phyloP scores from a whole-genome alignment of 1,140 invertebrate genomes.

The Sycophaga agraensis region DNA sequence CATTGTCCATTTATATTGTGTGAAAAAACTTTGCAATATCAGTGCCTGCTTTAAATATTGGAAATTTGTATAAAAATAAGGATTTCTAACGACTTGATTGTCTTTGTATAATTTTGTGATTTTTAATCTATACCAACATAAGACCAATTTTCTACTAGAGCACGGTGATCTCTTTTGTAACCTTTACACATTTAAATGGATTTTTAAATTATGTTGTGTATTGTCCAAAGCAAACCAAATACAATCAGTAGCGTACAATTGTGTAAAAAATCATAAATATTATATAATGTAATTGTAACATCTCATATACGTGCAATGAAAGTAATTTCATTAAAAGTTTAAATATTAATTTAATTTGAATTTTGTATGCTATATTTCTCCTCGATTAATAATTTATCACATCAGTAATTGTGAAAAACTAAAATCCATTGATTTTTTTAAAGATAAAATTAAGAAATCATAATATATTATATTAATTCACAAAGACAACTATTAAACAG shows the following conservation, averaged over 20 bases:
- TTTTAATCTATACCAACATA: background rate
- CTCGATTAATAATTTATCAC: background rate
- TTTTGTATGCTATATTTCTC: background rate
- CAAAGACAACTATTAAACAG: background rate
- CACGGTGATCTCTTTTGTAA: background rate
- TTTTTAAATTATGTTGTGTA: too few species aligned
- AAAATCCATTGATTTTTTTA: background rate
- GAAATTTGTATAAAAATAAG: background rate
- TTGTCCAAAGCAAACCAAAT: too few species aligned
- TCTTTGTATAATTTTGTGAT: background rate
- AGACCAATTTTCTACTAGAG: background rate
- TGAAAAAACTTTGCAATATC: constrained; percentile 11
- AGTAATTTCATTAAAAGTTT: too few species aligned
- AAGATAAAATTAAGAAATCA: background rate
- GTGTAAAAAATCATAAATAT: background rate
- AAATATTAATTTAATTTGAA: background rate
- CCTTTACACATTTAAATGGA: background rate
- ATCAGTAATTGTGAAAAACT: too few species aligned
- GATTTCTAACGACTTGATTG: background rate
- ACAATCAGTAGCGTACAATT: background rate
- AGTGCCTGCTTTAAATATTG: constrained; percentile 19
- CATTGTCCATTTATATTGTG: background rate
- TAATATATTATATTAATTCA: background rate
- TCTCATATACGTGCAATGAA: background rate
- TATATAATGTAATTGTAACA: background rate